Conservation (phyloP, 2,113 vertebrate genomes). For the Notothenia rossii region DNA sequence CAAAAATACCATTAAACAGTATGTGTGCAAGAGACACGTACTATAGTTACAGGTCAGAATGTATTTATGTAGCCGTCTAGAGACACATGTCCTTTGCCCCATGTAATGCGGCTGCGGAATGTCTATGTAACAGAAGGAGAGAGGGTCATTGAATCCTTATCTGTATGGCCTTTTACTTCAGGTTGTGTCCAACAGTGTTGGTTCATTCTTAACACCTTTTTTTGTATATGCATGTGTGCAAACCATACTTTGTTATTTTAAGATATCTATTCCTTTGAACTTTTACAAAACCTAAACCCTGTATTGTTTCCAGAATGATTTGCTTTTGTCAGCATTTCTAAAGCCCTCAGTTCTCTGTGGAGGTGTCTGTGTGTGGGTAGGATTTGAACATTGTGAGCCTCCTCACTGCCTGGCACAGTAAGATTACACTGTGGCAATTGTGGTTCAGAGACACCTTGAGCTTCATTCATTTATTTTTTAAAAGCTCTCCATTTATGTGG, state of each 20-base stretch:
- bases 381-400: slow-evolving; percentile 9
- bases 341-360: background rate
- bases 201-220: slow-evolving; percentile 14
- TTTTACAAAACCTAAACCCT: background rate
- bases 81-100: slow-evolving; percentile 52
- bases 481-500: background rate
- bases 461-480: background rate
- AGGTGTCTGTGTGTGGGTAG: background rate
- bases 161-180: slow-evolving; percentile 18
- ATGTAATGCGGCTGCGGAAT: slow-evolving; percentile 56
- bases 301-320: background rate
- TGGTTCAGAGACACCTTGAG: background rate
- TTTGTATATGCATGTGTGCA: background rate
- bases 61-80: slow-evolving; percentile 52
- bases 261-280: background rate
- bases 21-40: slow-evolving; percentile 8
- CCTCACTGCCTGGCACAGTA: background rate
- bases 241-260: background rate
- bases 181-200: slow-evolving; percentile 19
- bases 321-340: background rate
- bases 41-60: slow-evolving; percentile 28
- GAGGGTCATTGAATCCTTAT: slow-evolving; percentile 17
- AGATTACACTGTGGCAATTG: background rate
- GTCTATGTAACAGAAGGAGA: slow-evolving; percentile 60
- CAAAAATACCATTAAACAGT: slow-evolving; percentile 26